These are phyloP conservation scores for Gnatocerus cornutus DNA, from an alignment of 2,888 invertebrate genomes.

Conservation along the genomic window DNA sequence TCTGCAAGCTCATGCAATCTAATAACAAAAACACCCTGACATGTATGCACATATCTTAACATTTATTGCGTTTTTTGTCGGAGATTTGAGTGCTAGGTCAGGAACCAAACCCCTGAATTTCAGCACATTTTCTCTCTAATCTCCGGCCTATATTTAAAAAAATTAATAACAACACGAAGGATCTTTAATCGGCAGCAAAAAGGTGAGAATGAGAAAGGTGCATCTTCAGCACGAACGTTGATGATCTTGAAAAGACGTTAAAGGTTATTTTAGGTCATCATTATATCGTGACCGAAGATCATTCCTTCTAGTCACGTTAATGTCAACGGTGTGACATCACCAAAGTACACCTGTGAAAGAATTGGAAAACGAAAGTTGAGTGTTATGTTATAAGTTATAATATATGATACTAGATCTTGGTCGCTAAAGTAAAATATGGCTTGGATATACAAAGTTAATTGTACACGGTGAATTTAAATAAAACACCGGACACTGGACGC, in stretches of 20 bases:
- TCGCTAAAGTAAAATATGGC: constrained; percentile 25
- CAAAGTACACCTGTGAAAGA: constrained; percentile 7
- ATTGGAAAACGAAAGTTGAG: constrained; percentile 37
- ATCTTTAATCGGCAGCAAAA: background rate
- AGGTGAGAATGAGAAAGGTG: constrained; percentile 28
- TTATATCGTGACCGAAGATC: constrained; percentile 34
- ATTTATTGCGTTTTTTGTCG: constrained; percentile 2
- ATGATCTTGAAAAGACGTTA: constrained; percentile 56
- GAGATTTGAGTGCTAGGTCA: constrained; percentile 25
- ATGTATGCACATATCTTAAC: constrained; percentile 5
- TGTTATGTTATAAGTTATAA: constrained; percentile 29
- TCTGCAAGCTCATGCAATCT: constrained; percentile 20
- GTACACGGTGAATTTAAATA: constrained; percentile 26
- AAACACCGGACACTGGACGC: constrained; percentile 30
- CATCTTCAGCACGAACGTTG: constrained; percentile 40
- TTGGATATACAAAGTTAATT: constrained; percentile 15
- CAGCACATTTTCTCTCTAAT: constrained; percentile 5
- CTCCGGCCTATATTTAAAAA: constrained; percentile 10
- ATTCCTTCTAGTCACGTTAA: constrained; percentile 35
- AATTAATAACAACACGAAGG: constrained; percentile 6
- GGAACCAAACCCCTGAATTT: constrained; percentile 29
- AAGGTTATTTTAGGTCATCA: constrained; percentile 57
- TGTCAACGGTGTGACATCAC: constrained; percentile 32
- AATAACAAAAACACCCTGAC: constrained; percentile 20
- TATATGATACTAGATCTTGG: constrained; percentile 28